Evolutionary conservation across 1,140 invertebrate genomes (phyloP).

Genomic region (Caenorhabditis remanei): DNA sequence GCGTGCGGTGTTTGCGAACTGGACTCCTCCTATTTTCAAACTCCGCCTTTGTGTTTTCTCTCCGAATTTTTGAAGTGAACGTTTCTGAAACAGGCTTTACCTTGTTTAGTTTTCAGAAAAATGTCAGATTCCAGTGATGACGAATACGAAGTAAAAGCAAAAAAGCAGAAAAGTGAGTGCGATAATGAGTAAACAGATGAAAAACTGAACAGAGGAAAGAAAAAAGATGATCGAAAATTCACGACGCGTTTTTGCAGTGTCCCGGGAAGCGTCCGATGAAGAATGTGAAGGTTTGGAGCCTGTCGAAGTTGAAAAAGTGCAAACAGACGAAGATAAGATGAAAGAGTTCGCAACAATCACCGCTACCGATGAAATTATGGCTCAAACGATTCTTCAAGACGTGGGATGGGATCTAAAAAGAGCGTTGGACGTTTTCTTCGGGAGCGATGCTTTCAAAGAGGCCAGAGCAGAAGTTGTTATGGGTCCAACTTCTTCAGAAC

Average conservation of each 20-base stretch:
- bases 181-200: not conserved
- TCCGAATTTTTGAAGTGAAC: not conserved
- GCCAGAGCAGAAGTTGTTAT: conserved; percentile 14
- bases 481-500: not conserved
- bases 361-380: conserved; percentile 68
- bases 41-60: not conserved
- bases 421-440: conserved; percentile 61
- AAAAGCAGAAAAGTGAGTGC: not conserved
- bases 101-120: not conserved
- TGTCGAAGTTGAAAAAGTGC: not conserved
- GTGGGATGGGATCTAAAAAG: conserved; percentile 67
- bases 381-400: conserved; percentile 69
- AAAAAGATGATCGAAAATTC: too few relatives aligned
- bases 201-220: not conserved
- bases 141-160: not conserved
- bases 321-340: conserved; percentile 60
- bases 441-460: conserved; percentile 31
- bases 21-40: not conserved
- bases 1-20: not conserved
- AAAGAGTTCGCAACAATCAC: conserved; percentile 70
- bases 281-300: not conserved
- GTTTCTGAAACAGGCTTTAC: not conserved
- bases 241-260: not conserved
- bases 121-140: not conserved
- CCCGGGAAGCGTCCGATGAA: not conserved